These are phyloP conservation scores for Antheraea mylitta DNA, from an alignment of 1,140 invertebrate genomes.

Conservation along the genomic window DNA sequence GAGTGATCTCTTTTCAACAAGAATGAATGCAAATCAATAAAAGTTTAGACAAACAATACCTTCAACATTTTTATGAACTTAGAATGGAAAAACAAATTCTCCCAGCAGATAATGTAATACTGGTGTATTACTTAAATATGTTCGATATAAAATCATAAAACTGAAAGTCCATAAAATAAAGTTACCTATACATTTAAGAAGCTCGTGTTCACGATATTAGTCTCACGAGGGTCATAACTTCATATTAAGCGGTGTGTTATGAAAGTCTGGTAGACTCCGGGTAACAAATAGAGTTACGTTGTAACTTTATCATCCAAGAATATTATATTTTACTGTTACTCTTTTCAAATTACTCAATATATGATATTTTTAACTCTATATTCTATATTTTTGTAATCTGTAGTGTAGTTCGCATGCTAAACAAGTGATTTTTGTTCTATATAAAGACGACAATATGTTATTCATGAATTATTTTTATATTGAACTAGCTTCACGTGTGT, in stretches of 20 bases:
- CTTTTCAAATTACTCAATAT: neutral
- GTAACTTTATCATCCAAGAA: neutral
- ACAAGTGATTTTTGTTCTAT: too few species aligned
- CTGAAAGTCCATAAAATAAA: constrained; percentile 12
- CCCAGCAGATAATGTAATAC: too few species aligned
- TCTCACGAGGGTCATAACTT: constrained; percentile 40
- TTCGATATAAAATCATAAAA: constrained; percentile 4
- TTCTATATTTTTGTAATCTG: too few species aligned
- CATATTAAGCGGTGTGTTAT: constrained; percentile 27
- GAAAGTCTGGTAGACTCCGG: neutral
- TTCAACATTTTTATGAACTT: too few species aligned
- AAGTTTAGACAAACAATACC: too few species aligned
- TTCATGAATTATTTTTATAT: too few species aligned
- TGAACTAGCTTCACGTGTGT: too few species aligned
- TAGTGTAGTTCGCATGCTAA: too few species aligned
- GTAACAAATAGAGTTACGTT: constrained; percentile 1
- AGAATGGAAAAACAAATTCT: neutral
- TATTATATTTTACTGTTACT: neutral
- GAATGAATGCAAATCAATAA: too few species aligned
- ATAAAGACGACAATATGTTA: too few species aligned
- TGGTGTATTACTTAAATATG: neutral
- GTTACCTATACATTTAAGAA: constrained; percentile 13
- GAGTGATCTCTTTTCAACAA: too few species aligned
- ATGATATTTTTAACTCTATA: neutral
- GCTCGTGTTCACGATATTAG: constrained; percentile 18